A percentile compares a stretch with the other conserved stretches of the same genome.
These are phyloP conservation scores for Amphipoea oculea DNA, from an alignment of 2,888 invertebrate species.

Conservation along the genomic window DNA sequence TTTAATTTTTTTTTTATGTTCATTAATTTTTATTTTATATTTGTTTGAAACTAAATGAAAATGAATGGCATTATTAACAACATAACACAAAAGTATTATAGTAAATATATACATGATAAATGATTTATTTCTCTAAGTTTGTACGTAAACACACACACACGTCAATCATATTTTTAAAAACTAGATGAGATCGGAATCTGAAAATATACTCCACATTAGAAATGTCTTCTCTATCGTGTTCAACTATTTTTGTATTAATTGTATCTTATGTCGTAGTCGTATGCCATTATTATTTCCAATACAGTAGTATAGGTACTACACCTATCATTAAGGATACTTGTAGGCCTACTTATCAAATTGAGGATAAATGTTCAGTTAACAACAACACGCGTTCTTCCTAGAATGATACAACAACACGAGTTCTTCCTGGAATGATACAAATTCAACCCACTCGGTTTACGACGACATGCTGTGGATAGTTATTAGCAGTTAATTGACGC, in stretches of 20 bases:
- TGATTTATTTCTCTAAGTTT: too few species aligned
- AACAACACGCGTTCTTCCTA: conserved; percentile 28
- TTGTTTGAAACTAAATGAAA: too few species aligned
- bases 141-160: too few species aligned
- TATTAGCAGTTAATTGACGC: conserved; percentile 17
- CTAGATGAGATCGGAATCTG: too few species aligned
- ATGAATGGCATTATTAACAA: too few species aligned
- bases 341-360: not conserved
- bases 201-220: not conserved
- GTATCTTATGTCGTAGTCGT: not conserved
- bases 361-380: conserved; percentile 25
- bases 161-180: too few species aligned
- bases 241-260: not conserved
- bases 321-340: not conserved
- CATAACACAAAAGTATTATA: too few species aligned
- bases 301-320: not conserved
- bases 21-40: too few species aligned
- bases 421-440: conserved; percentile 29
- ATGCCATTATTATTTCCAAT: not conserved
- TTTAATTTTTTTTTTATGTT: too few species aligned
- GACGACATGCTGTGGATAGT: not conserved
- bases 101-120: too few species aligned
- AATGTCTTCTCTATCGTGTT: not conserved
- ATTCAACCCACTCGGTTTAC: conserved; percentile 7
- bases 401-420: not conserved